Evolutionary conservation across 2,797 vertebrate genomes (phyloP), one percentile per base, ranked within the genome.

Genomic region (Eulemur rubriventer): DNA sequence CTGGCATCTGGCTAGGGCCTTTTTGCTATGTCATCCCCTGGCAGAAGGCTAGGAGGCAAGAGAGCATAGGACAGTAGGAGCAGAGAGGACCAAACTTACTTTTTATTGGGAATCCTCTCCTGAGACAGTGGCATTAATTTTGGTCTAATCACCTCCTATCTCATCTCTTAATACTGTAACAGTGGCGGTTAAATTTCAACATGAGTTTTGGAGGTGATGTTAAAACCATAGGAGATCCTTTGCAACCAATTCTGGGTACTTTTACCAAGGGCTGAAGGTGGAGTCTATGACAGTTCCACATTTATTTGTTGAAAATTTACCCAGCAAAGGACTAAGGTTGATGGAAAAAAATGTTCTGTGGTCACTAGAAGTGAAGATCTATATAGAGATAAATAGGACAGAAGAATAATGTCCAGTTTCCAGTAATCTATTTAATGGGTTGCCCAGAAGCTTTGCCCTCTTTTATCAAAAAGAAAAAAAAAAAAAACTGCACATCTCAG

Each of bases 301-400:
- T 73, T 87, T 33, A 90, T 86, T 84, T 84, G 78, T 72, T 89
- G 46, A 50, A 89, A 83, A 89, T 30, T 88, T 91, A 57, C 16
- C 2, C 48, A 50, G 59, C 38, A 82, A 57, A 94, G 46, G 80
- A 69, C 67, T 63, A 13, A 81, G 67, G 41, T 61, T 69, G 70
- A 75, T 95, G 17, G 26, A 57, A 84, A 57, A 87, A 87, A 22
- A 50, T 85, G 24, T 82, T 95, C 79, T 78, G 30, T 94, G 26
- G 52, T 89, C 48, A 50, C 55, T 63, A 35, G 55, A 87, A 89
- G 26, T 35, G 55, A 80, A 35, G 35, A 55, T 41, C 55, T 72
- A 17, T 89, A 13, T 46, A 73, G 48, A 91, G 93, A 89, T 96
- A 89, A 92, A 85, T 85, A 93, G 63, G 86, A 94, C 24, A 78